phyloP scores from a whole-genome alignment of 2,888 invertebrate species.

The Tetragnatha montana region DNA sequence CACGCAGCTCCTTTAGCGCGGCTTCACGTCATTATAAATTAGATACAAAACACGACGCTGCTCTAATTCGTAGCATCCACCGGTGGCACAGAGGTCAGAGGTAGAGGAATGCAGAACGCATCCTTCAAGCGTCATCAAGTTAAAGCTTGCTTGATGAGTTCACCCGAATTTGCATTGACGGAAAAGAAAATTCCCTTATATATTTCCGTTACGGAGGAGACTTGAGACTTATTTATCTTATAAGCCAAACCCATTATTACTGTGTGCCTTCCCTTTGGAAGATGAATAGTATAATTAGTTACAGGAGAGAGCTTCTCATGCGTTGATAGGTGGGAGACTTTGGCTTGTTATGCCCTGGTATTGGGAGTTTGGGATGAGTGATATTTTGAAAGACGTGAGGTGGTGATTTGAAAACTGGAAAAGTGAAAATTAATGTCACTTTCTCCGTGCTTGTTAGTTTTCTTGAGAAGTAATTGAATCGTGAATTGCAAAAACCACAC shows the following conservation, averaged over 20 bases:
- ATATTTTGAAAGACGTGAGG: not conserved
- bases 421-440: not conserved
- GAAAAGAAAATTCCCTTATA: slow-evolving; percentile 22
- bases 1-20: slow-evolving; percentile 22
- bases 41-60: slow-evolving; percentile 56
- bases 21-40: slow-evolving; percentile 58
- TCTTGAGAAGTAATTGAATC: not conserved
- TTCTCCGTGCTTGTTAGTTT: not conserved
- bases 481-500: too few relatives aligned
- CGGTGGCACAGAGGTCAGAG: slow-evolving; percentile 39
- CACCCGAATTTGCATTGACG: slow-evolving; percentile 55
- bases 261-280: not conserved
- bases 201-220: slow-evolving; percentile 16
- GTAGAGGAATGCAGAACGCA: slow-evolving; percentile 42
- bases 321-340: not conserved
- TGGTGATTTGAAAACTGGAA: not conserved
- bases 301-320: not conserved
- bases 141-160: slow-evolving; percentile 33
- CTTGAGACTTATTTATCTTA: slow-evolving; percentile 20
- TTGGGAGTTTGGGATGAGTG: not conserved
- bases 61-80: slow-evolving; percentile 46
- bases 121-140: slow-evolving; percentile 26
- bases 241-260: slow-evolving; percentile 10
- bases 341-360: not conserved
- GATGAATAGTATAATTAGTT: slow-evolving; percentile 36